phyloP scores from a whole-genome alignment of 2,113 vertebrate species.

The Rhinoderma darwinii region DNA sequence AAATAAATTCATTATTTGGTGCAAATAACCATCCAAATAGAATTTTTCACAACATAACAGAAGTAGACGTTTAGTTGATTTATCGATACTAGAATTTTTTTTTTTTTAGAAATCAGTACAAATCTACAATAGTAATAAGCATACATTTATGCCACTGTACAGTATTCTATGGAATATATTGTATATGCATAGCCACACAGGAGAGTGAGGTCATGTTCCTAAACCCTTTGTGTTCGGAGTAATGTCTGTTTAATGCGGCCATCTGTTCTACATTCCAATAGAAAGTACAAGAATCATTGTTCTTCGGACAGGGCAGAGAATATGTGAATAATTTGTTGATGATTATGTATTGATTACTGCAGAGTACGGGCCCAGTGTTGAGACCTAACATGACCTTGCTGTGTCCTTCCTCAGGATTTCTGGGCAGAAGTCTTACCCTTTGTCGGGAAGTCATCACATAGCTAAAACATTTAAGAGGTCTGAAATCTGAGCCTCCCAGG shows the following conservation, averaged over 20 bases:
- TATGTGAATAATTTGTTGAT: slow-evolving; percentile 60
- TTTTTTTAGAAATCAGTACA: background rate
- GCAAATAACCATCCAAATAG: background rate
- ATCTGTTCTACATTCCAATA: slow-evolving; percentile 58
- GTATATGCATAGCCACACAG: background rate
- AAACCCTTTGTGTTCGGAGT: slow-evolving; percentile 8
- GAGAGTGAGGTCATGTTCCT: background rate
- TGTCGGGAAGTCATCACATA: slow-evolving; percentile 38
- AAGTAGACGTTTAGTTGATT: background rate
- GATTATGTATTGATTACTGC: slow-evolving; percentile 56
- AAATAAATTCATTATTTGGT: no score
- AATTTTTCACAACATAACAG: background rate
- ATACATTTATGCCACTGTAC: background rate
- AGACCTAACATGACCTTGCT: slow-evolving; percentile 44
- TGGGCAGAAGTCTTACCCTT: slow-evolving; percentile 22
- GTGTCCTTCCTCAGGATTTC: slow-evolving; percentile 45
- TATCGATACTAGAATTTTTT: background rate
- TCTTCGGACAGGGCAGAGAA: slow-evolving; percentile 10
- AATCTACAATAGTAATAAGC: background rate
- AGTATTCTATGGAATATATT: background rate
- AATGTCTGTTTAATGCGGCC: slow-evolving; percentile 36
- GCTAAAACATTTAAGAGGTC: slow-evolving; percentile 45
- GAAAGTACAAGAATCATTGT: slow-evolving; percentile 43
- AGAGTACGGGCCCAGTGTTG: slow-evolving; percentile 6
- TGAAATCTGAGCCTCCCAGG: slow-evolving; percentile 32